A percentile compares a stretch with the other conserved stretches of the same genome.
Evolutionary conservation across 2,797 vertebrate species (phyloP).

Genomic region (Onychomys torridus): DNA sequence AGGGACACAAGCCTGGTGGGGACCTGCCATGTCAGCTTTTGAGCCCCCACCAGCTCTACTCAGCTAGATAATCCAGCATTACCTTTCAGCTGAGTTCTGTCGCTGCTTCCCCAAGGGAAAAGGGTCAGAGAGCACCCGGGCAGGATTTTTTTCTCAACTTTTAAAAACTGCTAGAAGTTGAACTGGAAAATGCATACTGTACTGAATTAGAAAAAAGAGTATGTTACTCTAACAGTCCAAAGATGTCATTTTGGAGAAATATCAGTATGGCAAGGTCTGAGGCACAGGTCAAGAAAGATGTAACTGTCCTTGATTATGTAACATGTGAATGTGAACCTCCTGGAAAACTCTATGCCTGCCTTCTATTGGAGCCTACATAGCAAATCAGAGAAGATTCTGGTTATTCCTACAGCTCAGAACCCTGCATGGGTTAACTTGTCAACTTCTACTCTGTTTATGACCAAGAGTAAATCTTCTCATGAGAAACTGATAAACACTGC

Average conservation of each 20-base stretch:
- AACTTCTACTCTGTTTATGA: neutral
- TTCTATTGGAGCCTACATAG: neutral
- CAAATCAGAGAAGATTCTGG: neutral
- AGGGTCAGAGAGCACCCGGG: neutral
- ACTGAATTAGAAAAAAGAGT: too few relatives aligned
- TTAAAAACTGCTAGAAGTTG: too few relatives aligned
- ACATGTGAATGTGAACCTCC: too few relatives aligned
- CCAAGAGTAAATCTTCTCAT: neutral
- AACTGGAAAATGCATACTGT: too few relatives aligned
- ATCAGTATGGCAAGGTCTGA: too few relatives aligned
- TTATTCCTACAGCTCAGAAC: neutral
- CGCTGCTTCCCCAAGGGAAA: neutral
- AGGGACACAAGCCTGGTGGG: neutral
- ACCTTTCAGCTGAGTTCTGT: neutral
- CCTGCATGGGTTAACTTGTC: neutral
- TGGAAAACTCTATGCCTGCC: neutral
- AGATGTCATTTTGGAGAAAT: too few relatives aligned
- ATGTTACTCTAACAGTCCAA: too few relatives aligned
- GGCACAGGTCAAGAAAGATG: too few relatives aligned
- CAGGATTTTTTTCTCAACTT: too few relatives aligned
- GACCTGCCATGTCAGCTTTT: neutral
- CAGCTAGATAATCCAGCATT: neutral
- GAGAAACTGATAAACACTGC: neutral
- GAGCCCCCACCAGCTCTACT: too few relatives aligned
- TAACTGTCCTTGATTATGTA: too few relatives aligned